Evolutionary conservation across 2,888 invertebrate genomes (phyloP).

Genomic region (Schizaphis graminum): DNA sequence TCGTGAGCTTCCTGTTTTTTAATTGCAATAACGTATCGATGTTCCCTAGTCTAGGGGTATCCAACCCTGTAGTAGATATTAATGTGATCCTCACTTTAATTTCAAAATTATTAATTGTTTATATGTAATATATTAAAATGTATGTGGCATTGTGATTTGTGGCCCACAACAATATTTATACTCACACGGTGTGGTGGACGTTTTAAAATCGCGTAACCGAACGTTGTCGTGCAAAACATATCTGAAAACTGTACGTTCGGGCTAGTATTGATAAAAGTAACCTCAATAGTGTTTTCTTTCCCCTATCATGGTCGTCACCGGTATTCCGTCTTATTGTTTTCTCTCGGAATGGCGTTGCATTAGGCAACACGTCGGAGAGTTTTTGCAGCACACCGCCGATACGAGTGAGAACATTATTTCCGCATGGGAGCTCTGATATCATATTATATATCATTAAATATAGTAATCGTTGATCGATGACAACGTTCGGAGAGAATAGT

Average conservation of each 20-base stretch:
- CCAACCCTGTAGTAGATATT: too few relatives aligned
- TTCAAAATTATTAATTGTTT: too few relatives aligned
- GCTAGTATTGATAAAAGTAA: neutral
- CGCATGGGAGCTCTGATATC: neutral
- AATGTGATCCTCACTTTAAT: too few relatives aligned
- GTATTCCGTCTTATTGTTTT: neutral
- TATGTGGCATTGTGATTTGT: too few relatives aligned
- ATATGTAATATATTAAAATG: too few relatives aligned
- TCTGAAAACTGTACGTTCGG: neutral
- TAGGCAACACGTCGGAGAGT: neutral
- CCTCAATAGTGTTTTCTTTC: neutral
- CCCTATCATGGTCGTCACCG: rapidly evolving
- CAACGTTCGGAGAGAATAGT: neutral
- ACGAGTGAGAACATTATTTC: constrained; percentile 23
- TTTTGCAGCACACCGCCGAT: neutral
- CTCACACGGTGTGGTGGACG: neutral
- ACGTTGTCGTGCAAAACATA: neutral
- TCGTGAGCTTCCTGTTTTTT: neutral
- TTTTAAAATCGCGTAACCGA: neutral
- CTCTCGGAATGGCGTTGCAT: neutral
- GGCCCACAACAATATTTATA: too few relatives aligned
- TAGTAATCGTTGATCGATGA: constrained; percentile 56
- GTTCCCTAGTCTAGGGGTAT: too few relatives aligned
- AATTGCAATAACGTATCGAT: too few relatives aligned
- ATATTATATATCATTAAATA: neutral